Percentiles rank a stretch among this genome's conserved stretches.
Conservation (phyloP, 1,140 invertebrate species). For the Conus betulinus region DNA sequence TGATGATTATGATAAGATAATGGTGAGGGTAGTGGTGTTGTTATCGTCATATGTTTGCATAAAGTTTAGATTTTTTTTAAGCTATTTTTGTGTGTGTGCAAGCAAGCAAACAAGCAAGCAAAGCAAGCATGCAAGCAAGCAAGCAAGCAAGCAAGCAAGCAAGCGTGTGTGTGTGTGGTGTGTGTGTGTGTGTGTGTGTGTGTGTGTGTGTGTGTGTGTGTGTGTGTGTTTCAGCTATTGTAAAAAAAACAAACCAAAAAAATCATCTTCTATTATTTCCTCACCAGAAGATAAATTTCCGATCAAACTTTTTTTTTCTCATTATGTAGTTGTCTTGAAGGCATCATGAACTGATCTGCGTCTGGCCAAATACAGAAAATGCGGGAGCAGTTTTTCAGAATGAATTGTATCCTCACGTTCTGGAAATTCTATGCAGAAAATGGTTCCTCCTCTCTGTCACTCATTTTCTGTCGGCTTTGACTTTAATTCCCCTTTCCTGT, state of each 20-base stretch:
- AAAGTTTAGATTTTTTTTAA: neutral
- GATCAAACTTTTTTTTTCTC: neutral
- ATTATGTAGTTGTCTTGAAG: neutral
- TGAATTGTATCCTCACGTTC: too few species aligned
- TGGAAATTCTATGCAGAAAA: too few species aligned
- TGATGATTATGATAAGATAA: too few species aligned
- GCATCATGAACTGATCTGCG: neutral
- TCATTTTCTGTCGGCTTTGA: too few species aligned
- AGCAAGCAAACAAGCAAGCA: too few species aligned
- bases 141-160: neutral
- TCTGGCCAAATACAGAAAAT: too few species aligned
- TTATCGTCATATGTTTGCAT: neutral
- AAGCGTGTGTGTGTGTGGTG: conserved; percentile 16
- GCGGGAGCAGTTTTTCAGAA: too few species aligned
- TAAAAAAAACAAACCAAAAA: too few species aligned
- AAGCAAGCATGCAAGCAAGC: neutral
- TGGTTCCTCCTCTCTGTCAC: too few species aligned
- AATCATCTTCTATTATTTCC: neutral
- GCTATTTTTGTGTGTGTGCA: neutral
- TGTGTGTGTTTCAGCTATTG: too few species aligned
- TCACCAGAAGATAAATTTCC: neutral
- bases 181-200: conserved; percentile 7
- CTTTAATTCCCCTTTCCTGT: too few species aligned
- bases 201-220: neutral
- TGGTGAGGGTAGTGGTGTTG: too few species aligned